A percentile compares a stretch with the other conserved stretches of the same genome.
Conservation (phyloP, 2,797 vertebrate genomes). For the Vultur gryphus region DNA sequence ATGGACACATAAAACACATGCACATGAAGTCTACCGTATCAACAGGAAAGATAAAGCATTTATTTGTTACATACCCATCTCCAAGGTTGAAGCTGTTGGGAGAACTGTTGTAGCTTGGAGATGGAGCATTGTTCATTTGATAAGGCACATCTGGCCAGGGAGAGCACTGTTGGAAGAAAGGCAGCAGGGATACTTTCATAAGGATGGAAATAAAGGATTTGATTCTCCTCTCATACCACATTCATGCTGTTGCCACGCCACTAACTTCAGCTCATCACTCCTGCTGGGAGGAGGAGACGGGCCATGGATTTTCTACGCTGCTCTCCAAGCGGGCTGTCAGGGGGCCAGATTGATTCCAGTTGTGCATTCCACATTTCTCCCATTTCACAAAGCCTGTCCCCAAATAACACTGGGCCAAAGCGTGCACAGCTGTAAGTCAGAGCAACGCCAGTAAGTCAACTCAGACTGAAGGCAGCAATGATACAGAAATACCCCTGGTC, state of each 20-base stretch:
- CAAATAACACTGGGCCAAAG: constrained; percentile 65
- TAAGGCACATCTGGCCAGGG: constrained; percentile 90
- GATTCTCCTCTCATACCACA: constrained; percentile 42
- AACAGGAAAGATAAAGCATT: constrained; percentile 29
- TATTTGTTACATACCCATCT: constrained; percentile 82
- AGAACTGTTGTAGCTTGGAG: constrained; percentile 88
- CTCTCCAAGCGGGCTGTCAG: constrained; percentile 11
- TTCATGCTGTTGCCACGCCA: constrained; percentile 58
- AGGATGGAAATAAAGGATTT: constrained; percentile 36
- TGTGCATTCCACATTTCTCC: constrained; percentile 56
- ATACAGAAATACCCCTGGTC: constrained; percentile 46
- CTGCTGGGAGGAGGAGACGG: constrained; percentile 46
- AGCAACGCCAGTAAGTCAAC: constrained; percentile 51
- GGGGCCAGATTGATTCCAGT: constrained; percentile 56
- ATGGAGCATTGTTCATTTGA: constrained; percentile 81
- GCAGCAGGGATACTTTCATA: constrained; percentile 41
- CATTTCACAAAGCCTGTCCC: constrained; percentile 65
- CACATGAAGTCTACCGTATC: neutral
- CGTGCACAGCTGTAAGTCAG: constrained; percentile 60
- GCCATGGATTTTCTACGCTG: constrained; percentile 37
- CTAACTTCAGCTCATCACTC: constrained; percentile 43
- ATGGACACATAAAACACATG: neutral
- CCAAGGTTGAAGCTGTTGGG: constrained; percentile 83
- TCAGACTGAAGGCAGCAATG: constrained; percentile 41
- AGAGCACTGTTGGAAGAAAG: constrained; percentile 82